Conservation (phyloP, 2,888 invertebrate genomes). For the Cephus runcator region DNA sequence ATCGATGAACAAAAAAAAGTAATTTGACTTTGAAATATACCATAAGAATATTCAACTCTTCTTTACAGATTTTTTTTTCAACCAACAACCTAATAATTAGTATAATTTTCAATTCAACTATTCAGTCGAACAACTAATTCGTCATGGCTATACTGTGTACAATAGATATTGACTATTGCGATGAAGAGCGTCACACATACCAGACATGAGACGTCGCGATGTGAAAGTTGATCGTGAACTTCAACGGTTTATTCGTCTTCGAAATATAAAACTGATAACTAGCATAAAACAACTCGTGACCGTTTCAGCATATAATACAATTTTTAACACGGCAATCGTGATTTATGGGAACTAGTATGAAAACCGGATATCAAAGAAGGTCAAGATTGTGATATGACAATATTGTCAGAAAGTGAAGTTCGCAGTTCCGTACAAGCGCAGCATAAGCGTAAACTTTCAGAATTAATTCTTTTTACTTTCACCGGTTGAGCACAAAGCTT, state of each 20-base stretch:
- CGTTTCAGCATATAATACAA: not conserved
- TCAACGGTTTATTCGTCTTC: conserved; percentile 35
- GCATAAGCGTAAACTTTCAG: not conserved
- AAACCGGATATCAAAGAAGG: not conserved
- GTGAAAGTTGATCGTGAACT: conserved; percentile 65
- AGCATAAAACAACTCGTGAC: not conserved
- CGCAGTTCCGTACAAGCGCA: not conserved
- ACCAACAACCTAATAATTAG: too few relatives aligned
- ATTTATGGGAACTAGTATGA: not conserved
- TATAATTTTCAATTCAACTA: not conserved
- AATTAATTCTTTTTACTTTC: not conserved
- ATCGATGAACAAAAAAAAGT: not conserved
- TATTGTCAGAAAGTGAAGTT: not conserved
- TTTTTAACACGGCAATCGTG: not conserved
- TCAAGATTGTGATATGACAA: not conserved
- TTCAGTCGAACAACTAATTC: not conserved
- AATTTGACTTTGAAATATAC: not conserved
- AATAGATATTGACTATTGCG: conserved; percentile 18
- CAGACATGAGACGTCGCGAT: conserved; percentile 38
- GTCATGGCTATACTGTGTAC: not conserved
- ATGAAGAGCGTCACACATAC: conserved; percentile 38
- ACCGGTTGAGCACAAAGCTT: not conserved
- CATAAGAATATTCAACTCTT: not conserved
- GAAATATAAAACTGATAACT: conserved; percentile 21
- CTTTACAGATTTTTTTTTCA: too few relatives aligned